phyloP scores from a whole-genome alignment of 2,888 invertebrate genomes.

The Ormia ochracea region DNA sequence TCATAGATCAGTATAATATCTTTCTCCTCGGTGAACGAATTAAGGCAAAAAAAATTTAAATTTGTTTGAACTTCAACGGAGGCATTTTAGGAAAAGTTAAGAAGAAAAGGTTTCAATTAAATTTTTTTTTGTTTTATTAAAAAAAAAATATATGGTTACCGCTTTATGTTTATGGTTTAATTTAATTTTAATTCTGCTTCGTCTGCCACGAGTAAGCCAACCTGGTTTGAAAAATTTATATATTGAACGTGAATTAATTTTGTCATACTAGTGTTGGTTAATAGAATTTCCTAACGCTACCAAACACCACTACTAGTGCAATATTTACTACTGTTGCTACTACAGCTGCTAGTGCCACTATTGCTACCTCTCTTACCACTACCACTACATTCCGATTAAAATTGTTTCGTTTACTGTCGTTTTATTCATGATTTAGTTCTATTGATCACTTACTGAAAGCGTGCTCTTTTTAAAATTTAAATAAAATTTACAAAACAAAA shows the following conservation, averaged over 20 bases:
- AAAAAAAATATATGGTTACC: slow-evolving; percentile 3
- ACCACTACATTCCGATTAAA: not conserved
- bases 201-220: slow-evolving; percentile 7
- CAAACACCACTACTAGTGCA: not conserved
- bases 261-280: slow-evolving; percentile 17
- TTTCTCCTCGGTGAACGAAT: slow-evolving; percentile 21
- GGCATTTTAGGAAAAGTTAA: slow-evolving; percentile 37
- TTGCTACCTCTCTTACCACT: not conserved
- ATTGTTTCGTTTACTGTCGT: slow-evolving; percentile 28
- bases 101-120: no score
- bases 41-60: slow-evolving; percentile 6
- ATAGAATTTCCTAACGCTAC: not conserved
- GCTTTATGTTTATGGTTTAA: slow-evolving; percentile 1
- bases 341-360: not conserved
- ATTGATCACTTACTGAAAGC: slow-evolving; percentile 59
- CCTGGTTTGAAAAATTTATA: slow-evolving; percentile 4
- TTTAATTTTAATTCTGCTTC: slow-evolving; percentile 5
- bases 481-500: slow-evolving; percentile 2
- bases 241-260: not conserved
- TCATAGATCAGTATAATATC: not conserved
- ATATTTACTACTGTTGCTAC: not conserved
- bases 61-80: slow-evolving; percentile 41
- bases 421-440: slow-evolving; percentile 33
- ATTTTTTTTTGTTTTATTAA: no score
- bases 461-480: slow-evolving; percentile 47